Conservation (phyloP, 2,888 invertebrate genomes). For the Nymphalis polychloros region DNA sequence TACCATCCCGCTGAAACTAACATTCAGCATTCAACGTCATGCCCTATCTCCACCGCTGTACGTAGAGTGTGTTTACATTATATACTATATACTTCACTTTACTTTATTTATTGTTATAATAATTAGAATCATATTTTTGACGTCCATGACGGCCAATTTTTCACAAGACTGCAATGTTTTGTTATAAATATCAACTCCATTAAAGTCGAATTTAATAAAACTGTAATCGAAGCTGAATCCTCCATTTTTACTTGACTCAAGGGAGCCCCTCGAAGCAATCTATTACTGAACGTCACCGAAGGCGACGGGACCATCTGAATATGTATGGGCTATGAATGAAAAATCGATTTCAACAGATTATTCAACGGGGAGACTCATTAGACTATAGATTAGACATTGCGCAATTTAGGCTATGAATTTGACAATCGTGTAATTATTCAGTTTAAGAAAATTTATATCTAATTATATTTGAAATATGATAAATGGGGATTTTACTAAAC, state of each 20-base stretch:
- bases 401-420: conserved; percentile 14
- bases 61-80: too few species aligned
- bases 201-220: conserved; percentile 13
- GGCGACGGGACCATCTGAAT: conserved; percentile 36
- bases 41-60: too few species aligned
- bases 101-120: too few species aligned
- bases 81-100: too few species aligned
- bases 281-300: conserved; percentile 27
- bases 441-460: background rate
- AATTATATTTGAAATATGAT: too few species aligned
- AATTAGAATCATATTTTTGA: too few species aligned
- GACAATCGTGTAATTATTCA: background rate
- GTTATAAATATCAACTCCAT: background rate
- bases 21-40: too few species aligned
- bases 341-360: conserved; percentile 39
- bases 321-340: conserved; percentile 40
- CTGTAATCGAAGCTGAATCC: conserved; percentile 16
- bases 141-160: background rate
- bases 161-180: background rate
- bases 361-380: conserved; percentile 36
- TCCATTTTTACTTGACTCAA: conserved; percentile 17
- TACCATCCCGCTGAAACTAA: too few species aligned
- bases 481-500: too few species aligned
- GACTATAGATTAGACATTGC: conserved; percentile 24
- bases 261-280: conserved; percentile 19